Evolutionary conservation across 2,797 vertebrate species (phyloP).

Genomic region (Pristis pectinata): DNA sequence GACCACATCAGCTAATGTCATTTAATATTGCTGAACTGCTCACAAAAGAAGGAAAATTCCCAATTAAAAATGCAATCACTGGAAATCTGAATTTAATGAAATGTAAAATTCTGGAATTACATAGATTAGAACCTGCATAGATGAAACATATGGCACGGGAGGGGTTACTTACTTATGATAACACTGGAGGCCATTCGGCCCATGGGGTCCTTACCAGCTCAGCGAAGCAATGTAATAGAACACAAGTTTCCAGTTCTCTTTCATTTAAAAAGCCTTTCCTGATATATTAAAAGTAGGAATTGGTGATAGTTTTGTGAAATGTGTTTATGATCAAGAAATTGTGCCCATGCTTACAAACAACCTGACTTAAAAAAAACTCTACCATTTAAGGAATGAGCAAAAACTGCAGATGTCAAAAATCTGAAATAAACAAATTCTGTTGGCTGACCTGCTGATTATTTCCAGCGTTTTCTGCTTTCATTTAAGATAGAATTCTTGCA

Average conservation of each 20-base stretch:
- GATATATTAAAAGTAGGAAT: not conserved
- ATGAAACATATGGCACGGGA: too few relatives aligned
- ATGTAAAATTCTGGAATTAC: not conserved
- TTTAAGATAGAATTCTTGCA: too few relatives aligned
- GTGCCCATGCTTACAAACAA: too few relatives aligned
- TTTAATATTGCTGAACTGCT: not conserved
- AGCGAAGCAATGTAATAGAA: not conserved
- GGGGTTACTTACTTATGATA: too few relatives aligned
- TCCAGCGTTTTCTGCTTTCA: too few relatives aligned
- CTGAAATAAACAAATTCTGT: too few relatives aligned
- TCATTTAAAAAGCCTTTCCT: not conserved
- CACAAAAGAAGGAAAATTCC: not conserved
- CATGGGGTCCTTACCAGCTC: not conserved
- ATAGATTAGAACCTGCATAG: not conserved
- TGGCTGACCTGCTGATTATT: too few relatives aligned
- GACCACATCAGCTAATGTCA: not conserved
- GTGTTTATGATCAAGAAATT: not conserved
- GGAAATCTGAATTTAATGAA: not conserved
- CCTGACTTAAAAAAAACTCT: too few relatives aligned
- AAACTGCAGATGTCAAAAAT: too few relatives aligned
- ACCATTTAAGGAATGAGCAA: too few relatives aligned
- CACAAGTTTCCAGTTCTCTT: not conserved
- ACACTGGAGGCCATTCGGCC: not conserved
- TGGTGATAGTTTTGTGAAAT: not conserved
- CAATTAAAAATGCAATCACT: not conserved